phyloP scores from a whole-genome alignment of 2,888 invertebrate species.

The Cacoxenus indagator region DNA sequence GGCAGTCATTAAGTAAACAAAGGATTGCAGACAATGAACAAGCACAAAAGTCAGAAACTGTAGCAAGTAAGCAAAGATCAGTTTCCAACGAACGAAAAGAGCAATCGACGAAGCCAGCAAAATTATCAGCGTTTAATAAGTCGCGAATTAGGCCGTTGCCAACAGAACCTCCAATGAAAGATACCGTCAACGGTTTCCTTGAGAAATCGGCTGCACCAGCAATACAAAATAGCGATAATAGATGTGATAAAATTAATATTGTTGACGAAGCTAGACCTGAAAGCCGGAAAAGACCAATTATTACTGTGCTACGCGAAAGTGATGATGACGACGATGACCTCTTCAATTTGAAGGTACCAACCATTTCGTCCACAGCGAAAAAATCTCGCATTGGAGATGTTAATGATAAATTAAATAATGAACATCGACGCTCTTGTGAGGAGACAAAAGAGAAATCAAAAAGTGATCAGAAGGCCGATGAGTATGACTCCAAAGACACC shows the following conservation, averaged over 20 bases:
- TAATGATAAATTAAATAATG: slow-evolving; percentile 38
- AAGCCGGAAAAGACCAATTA: slow-evolving; percentile 54
- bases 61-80: too few species aligned
- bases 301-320: slow-evolving; percentile 56
- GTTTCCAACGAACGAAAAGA: too few species aligned
- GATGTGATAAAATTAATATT: slow-evolving; percentile 3
- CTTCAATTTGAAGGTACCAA: slow-evolving; percentile 56
- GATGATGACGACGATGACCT: slow-evolving; percentile 61
- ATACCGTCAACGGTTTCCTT: too few species aligned
- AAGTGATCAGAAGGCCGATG: slow-evolving; percentile 10
- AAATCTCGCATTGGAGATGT: not conserved
- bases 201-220: too few species aligned
- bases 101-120: slow-evolving; percentile 13
- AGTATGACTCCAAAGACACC: slow-evolving; percentile 43
- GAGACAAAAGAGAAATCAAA: not conserved
- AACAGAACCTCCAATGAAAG: too few species aligned
- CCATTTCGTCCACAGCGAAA: slow-evolving; percentile 2
- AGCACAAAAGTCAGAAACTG: not conserved
- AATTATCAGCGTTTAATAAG: not conserved
- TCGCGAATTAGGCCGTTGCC: slow-evolving; percentile 13
- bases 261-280: slow-evolving; percentile 18
- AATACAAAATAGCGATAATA: not conserved
- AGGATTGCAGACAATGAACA: not conserved
- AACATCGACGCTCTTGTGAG: slow-evolving; percentile 46
- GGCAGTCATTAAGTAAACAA: too few species aligned